Base-by-base conservation (phyloP, 2,797 vertebrate genomes). In the Euphonia xanthogaster region DNA sequence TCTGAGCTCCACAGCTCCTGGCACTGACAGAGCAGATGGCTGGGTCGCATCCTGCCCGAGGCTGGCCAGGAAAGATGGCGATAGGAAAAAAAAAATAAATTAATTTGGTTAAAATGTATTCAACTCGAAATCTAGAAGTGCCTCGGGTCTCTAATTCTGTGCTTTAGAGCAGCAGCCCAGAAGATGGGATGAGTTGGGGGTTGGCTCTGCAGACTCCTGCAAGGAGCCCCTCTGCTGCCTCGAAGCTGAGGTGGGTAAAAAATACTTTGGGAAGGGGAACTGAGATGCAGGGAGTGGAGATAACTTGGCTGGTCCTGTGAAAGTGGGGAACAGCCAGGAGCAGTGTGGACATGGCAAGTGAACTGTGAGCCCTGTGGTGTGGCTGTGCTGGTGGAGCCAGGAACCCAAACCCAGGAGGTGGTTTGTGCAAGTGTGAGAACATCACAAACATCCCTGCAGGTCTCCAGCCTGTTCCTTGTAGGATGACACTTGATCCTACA, bases 1-100 rank as follows among this genome's bases (percentile, higher is more conserved):
- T 86, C 95, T 96, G 94, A 91, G 88, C 76, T 81, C 48, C 24
- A 1, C 76, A 45, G 86, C 73, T 67, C 83, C 88, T 88, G 94
- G 92, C 95, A 88, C 13, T 0, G 1, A 7, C 3, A 0, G 66
- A 92, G 62, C 93, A 88, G 94, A 95, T 91, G 92, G 90, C 55
- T 94, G 87, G 79, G 92, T 76, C 48, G 2, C 90, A 88, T 94
- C 92, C 95, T 91, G 92, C 93, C 90, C 90, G 21, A 7, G 91
- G 81, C 94, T 66, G 83, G 53, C 51, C 61, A 90, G 86, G 71
- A 67, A 68, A 93, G 74, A 42, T 37, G 71, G 35, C 0, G 0
- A 27, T 4, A 83, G 54, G 68, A 8, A 72, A 33, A 28, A 73
- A 75, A 82, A 88, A 27, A 25, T 1, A 42, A 12, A 68, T 48